Percentiles rank a stretch among this genome's conserved stretches.
These are phyloP conservation scores for Drosophila koepferae DNA, from an alignment of 2,888 invertebrate species.

Conservation along the genomic window DNA sequence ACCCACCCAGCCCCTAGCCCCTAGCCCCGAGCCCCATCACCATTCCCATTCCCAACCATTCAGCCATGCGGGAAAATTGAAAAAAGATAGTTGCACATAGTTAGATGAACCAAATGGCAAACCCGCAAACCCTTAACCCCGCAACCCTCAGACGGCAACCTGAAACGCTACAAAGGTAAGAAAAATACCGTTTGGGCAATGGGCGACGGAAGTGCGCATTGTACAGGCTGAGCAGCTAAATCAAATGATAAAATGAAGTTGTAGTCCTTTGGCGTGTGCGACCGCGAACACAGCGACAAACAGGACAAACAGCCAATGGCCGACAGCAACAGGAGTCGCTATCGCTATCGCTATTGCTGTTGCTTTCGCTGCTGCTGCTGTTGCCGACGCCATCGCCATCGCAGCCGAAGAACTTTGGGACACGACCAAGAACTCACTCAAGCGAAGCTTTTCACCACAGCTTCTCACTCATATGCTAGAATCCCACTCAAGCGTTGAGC, in stretches of 20 bases:
- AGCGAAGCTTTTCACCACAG: conserved; percentile 54
- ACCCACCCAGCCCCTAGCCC: background rate
- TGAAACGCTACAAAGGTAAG: conserved; percentile 47
- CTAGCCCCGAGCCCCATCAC: background rate
- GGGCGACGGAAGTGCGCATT: conserved; percentile 72
- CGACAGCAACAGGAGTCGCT: conserved; percentile 32
- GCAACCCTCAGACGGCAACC: conserved; percentile 9
- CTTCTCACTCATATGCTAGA: conserved; percentile 14
- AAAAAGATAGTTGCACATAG: conserved; percentile 77
- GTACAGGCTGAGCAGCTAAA: conserved; percentile 74
- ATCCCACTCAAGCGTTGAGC: conserved; percentile 26
- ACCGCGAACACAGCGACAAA: conserved; percentile 24
- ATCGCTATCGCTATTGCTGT: conserved; percentile 1
- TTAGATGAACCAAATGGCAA: conserved; percentile 57
- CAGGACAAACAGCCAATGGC: conserved; percentile 5
- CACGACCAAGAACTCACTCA: conserved; percentile 21
- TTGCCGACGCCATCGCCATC: background rate
- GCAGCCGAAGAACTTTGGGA: conserved; percentile 56
- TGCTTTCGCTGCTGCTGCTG: conserved; percentile 4
- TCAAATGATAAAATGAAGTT: conserved; percentile 79
- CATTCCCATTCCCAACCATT: background rate
- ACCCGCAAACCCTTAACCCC: conserved; percentile 3
- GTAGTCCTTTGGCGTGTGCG: conserved; percentile 43
- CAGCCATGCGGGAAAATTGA: conserved; percentile 75
- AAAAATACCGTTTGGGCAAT: conserved; percentile 53